Conservation (phyloP, 2,113 vertebrate species). For the Acinonyx jubatus region DNA sequence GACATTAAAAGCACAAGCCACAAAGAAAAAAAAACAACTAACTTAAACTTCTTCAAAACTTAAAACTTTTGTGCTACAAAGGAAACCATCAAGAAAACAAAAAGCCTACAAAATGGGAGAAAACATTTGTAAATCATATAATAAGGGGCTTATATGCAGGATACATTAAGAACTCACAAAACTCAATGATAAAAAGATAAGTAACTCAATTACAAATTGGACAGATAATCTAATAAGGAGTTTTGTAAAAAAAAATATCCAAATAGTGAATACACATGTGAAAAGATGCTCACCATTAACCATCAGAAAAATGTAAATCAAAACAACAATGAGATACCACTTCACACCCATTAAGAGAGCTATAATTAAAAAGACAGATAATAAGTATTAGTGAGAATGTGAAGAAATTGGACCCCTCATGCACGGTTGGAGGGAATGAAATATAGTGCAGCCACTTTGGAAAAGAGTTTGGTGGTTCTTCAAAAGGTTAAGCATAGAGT, state of each 20-base stretch:
- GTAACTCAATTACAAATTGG: background rate
- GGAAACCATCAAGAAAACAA: background rate
- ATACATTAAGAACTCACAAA: background rate
- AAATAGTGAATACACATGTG: background rate
- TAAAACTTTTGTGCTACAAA: background rate
- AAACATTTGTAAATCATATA: background rate
- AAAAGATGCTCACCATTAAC: background rate
- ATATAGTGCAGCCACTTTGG: background rate
- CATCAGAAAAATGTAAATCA: background rate
- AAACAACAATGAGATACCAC: background rate
- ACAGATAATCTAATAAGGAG: background rate
- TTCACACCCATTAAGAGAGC: background rate
- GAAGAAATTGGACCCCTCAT: background rate
- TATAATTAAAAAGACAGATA: background rate
- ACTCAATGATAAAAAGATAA: slow-evolving; percentile 8
- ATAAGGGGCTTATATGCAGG: background rate
- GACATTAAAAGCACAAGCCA: background rate
- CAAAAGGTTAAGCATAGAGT: background rate
- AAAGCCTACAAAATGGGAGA: background rate
- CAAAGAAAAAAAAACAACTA: background rate
- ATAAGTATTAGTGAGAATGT: background rate
- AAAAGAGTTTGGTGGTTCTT: background rate
- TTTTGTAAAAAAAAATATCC: background rate
- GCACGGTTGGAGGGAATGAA: background rate
- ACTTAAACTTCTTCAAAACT: background rate